phyloP scores from a whole-genome alignment of 2,797 vertebrate species.

The Chiroxiphia lanceolata region DNA sequence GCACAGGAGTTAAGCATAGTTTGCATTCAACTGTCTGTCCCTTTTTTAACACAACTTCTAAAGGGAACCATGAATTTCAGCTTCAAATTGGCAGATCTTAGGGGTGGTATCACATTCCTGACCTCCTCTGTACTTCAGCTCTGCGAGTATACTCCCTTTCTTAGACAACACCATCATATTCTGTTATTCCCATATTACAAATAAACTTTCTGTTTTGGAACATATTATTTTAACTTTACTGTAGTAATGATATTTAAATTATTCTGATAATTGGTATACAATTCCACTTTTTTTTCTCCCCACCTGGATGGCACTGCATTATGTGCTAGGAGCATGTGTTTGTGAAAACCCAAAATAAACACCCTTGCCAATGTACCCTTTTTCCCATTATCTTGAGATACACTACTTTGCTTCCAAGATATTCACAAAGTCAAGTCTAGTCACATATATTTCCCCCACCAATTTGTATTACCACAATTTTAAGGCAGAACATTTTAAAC shows the following conservation, averaged over 20 bases:
- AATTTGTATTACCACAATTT: not conserved
- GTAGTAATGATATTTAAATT: not conserved
- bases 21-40: not conserved
- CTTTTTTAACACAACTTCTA: not conserved
- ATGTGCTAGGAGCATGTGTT: accelerated
- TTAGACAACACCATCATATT: not conserved
- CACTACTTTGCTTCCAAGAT: not conserved
- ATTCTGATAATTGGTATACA: not conserved
- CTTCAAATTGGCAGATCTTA: not conserved
- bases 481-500: not conserved
- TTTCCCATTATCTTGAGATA: not conserved
- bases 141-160: not conserved
- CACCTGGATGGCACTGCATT: not conserved
- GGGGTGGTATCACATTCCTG: not conserved
- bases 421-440: not conserved
- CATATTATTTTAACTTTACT: not conserved
- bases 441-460: not conserved
- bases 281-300: not conserved
- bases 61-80: not conserved
- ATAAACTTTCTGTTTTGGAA: not conserved
- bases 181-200: not conserved
- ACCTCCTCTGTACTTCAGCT: not conserved
- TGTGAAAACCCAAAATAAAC: not conserved
- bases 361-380: accelerated
- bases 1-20: not conserved